Evolutionary conservation across 2,888 invertebrate genomes (phyloP), one percentile per base, ranked within the genome.

Genomic region (Troides oblongomaculatus): DNA sequence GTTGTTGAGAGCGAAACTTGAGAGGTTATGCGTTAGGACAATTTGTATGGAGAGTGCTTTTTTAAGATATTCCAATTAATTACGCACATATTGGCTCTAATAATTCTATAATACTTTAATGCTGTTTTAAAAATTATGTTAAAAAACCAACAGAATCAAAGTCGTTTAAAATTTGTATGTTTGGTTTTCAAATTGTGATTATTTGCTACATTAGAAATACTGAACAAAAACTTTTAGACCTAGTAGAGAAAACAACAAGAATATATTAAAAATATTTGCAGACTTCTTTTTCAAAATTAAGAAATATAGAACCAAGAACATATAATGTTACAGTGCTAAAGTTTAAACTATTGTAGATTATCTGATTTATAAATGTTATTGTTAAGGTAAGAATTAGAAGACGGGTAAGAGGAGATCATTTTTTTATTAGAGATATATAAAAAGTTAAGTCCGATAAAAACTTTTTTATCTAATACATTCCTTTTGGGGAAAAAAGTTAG

Each of bases 401-500:
- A 14, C 50, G 17, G 17, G 18, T 50, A 14, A 14, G 12, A 57
- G 0, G 57, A 18, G 50, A 14, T 18, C 21, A 57, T 57, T 10
- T 50, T 57, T 2, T n/a, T 21, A 23, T 57, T 6, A 57, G 4
- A 57, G n/a, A 10, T 57, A 57, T n/a, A 0, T 6, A 21, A 57
- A 21, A 57, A 21, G n/a, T 57, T 21, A 18, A 6, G 6, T 21
- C 57, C 57, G 17, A 50, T 4, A 50, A 57, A 57, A 21, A 18
- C 53, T n/a, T 21, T 57, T 57, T 57, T 57, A 57, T 21, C 21
- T 57, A 21, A 57, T 57, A 57, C n/a, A 57, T 57, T 57, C 1
- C 57, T 50, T n/a, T 23, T 21, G 39, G 1, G 10, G n/a, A 46
- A n/a, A 64, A 64, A 60, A 60, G 60, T 64, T 64, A 64, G 23